These are phyloP conservation scores for Vicugna pacos DNA, from an alignment of 2,113 vertebrate genomes.

Conservation along the genomic window DNA sequence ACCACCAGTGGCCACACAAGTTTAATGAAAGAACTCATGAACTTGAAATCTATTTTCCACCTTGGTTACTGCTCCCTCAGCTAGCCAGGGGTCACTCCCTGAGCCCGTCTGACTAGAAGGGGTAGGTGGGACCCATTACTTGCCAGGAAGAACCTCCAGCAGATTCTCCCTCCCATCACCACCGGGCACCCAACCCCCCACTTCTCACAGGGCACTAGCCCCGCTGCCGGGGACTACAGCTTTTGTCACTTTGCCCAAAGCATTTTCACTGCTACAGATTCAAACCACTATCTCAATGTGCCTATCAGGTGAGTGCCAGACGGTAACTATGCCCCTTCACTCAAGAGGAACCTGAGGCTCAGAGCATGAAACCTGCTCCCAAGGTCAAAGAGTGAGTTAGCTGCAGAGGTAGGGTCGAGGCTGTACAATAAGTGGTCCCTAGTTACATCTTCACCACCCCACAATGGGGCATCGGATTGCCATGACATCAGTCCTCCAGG, in stretches of 20 bases:
- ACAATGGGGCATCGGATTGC: neutral
- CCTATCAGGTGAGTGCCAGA: neutral
- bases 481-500: neutral
- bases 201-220: neutral
- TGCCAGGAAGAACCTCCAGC: neutral
- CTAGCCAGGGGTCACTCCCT: neutral
- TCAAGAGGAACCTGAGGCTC: neutral
- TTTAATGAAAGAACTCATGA: neutral
- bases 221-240: neutral
- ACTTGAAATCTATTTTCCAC: neutral
- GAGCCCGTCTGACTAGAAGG: neutral
- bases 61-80: neutral
- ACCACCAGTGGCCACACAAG: neutral
- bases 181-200: neutral
- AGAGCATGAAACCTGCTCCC: neutral
- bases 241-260: neutral
- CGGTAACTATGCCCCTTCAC: neutral
- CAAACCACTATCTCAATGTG: neutral
- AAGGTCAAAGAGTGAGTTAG: slow-evolving; percentile 63
- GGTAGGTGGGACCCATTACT: too few species aligned
- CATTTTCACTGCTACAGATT: neutral
- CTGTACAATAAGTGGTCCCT: neutral
- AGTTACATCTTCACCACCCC: neutral
- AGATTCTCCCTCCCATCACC: too few species aligned
- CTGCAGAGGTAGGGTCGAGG: neutral